phyloP scores from a whole-genome alignment of 1,140 invertebrate species.

The Pararge aegeria region DNA sequence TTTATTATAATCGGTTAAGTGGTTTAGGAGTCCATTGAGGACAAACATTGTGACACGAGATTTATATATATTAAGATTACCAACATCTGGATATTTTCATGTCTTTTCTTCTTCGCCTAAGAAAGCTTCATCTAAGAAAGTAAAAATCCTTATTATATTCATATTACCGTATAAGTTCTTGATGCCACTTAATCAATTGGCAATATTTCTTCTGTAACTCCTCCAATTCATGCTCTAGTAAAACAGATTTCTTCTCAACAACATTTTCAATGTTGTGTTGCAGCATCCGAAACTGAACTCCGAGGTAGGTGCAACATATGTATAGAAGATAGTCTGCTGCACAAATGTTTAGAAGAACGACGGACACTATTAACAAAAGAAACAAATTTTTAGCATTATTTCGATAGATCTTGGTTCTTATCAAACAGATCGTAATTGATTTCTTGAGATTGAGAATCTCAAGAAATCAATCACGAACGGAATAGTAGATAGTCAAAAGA shows the following conservation, averaged over 20 bases:
- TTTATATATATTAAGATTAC: too few species aligned
- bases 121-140: neutral
- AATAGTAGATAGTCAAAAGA: too few species aligned
- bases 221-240: neutral
- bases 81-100: too few species aligned
- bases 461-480: too few species aligned
- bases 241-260: slow-evolving; percentile 1
- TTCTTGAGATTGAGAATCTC: too few species aligned
- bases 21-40: too few species aligned
- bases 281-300: slow-evolving; percentile 46
- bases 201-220: slow-evolving; percentile 19
- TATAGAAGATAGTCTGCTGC: slow-evolving; percentile 45
- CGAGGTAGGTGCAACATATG: slow-evolving; percentile 44
- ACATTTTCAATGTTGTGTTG: slow-evolving; percentile 34
- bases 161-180: slow-evolving; percentile 48
- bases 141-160: neutral
- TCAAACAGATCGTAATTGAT: too few species aligned
- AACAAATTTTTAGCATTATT: neutral
- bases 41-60: too few species aligned
- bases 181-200: slow-evolving; percentile 42
- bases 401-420: too few species aligned
- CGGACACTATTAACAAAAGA: slow-evolving; percentile 25
- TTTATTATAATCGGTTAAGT: too few species aligned
- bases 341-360: slow-evolving; percentile 37
- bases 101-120: too few species aligned